Base-by-base conservation (phyloP, 1,140 invertebrate species). In the Archegozetes longisetosus region DNA sequence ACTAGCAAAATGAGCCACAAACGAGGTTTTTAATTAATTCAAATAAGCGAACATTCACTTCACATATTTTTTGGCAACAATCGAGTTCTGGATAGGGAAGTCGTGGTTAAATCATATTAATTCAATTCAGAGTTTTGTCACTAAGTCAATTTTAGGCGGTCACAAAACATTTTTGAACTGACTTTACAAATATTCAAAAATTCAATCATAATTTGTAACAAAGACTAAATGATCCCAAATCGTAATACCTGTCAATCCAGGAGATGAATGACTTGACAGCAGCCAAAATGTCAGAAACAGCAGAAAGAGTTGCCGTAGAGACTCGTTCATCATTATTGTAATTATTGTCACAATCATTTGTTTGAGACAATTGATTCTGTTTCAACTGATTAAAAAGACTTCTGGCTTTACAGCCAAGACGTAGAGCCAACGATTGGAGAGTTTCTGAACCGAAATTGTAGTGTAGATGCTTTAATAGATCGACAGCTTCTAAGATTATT, bases 361-460 rank as follows among this genome's bases (percentile, higher is more conserved):
- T 17, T 13, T 27, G 20, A 23, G 28, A 22, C 29, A 2, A 13
- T 62, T 51, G 23, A n/a, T 56, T 60, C 28, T 61, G 53, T 49
- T 64, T 64, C 0, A 84, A 67, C 64, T 83, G 80, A 65, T 86
- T 85, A 68, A 82, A 81, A 29, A 94, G 76, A 68, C 84, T 85
- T 27, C 84, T 79, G 0, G 88, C 84, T 62, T 84, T 82, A 65
- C 86, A 89, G 0, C 85, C 86, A 29, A 94, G 74, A 61, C 85
- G 80, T 55, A 93, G 72, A 1, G 89, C 86, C 61, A 93, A 72
- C 61, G 86, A 79, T 73, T 94, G 89, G 27, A 94, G 74, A 72
- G 91, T 93, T 73, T 94, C 89, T 64, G 85, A 80, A 63, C 89
- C 84, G 62, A 90, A 73, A 68, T 89, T 86, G 78, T 89, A 92